A percentile compares a stretch with the other conserved stretches of the same genome.
Conservation (phyloP, 92 coral and sea anemone species). For the Anthopleura xanthogrammica region DNA sequence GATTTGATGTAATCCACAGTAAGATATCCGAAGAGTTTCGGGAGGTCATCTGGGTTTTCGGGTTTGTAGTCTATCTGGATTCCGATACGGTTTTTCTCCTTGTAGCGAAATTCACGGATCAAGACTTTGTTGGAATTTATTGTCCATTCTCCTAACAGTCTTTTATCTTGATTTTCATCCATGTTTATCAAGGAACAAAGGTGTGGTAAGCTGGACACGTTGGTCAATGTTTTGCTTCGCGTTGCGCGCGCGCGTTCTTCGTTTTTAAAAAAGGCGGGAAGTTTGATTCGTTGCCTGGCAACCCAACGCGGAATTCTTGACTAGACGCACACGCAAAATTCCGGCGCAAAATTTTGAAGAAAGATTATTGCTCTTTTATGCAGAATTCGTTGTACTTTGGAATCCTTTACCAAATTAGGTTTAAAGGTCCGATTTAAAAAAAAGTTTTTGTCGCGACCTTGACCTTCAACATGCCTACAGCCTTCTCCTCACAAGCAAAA, state of each 20-base stretch:
- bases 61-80: constrained; percentile 46
- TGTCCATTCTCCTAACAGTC: constrained; percentile 40
- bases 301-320: too few relatives aligned
- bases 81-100: constrained; percentile 35
- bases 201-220: background rate
- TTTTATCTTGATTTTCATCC: constrained; percentile 2
- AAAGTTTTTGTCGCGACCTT: too few relatives aligned
- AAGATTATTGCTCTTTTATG: too few relatives aligned
- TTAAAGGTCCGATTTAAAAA: too few relatives aligned
- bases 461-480: too few relatives aligned
- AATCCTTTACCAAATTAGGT: too few relatives aligned
- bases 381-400: too few relatives aligned
- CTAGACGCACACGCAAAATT: too few relatives aligned
- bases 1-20: constrained; percentile 45
- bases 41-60: constrained; percentile 4
- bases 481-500: too few relatives aligned
- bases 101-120: constrained; percentile 57
- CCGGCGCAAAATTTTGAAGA: too few relatives aligned
- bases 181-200: background rate
- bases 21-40: constrained; percentile 36
- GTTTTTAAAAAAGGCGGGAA: constrained; percentile 14
- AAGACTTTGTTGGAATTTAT: constrained; percentile 1
- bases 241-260: constrained; percentile 28
- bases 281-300: background rate
- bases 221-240: constrained; percentile 1